phyloP scores from a whole-genome alignment of 2,888 invertebrate species.

The Laothoe populi region DNA sequence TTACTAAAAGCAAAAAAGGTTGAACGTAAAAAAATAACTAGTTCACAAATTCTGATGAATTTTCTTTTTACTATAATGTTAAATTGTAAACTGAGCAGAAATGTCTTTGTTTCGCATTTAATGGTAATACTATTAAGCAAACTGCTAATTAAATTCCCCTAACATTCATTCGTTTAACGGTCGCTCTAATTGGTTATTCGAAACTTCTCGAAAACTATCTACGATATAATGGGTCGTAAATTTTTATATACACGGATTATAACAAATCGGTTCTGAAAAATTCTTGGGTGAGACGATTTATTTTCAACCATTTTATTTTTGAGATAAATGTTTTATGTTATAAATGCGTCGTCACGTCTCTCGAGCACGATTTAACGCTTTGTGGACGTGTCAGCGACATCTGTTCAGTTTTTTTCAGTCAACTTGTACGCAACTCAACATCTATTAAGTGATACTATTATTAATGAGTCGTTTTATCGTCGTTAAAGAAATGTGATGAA shows the following conservation, averaged over 20 bases:
- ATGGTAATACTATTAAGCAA: not conserved
- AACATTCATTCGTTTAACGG: not conserved
- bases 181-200: not conserved
- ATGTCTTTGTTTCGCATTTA: not conserved
- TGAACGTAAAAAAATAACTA: too few species aligned
- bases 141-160: not conserved
- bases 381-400: not conserved
- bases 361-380: not conserved
- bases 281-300: not conserved
- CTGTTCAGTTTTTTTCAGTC: not conserved
- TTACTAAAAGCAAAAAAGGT: too few species aligned
- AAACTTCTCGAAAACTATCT: not conserved
- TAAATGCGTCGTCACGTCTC: constrained; percentile 2
- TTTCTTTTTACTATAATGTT: too few species aligned
- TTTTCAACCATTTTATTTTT: not conserved
- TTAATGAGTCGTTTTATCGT: too few species aligned
- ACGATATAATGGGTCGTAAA: not conserved
- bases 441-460: too few species aligned
- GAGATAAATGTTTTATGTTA: not conserved
- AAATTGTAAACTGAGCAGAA: too few species aligned
- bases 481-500: too few species aligned
- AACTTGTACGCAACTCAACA: too few species aligned
- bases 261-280: constrained; percentile 2
- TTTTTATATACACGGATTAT: not conserved
- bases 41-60: too few species aligned